These are phyloP conservation scores for Siderastrea siderea DNA, from an alignment of 92 coral and sea anemone genomes.

Conservation along the genomic window DNA sequence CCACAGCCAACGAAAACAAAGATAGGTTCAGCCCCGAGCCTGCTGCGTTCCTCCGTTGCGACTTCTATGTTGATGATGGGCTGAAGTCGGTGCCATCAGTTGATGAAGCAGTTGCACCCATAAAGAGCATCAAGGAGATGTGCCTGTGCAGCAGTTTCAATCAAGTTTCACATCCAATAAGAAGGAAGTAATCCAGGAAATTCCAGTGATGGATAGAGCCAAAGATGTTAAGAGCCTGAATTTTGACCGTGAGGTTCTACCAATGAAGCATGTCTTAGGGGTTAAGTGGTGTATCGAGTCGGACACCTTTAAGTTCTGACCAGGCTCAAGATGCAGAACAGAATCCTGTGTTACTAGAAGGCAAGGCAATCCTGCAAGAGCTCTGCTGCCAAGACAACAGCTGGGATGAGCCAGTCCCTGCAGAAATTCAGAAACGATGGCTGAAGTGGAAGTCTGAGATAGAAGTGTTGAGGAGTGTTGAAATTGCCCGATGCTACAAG, in stretches of 20 bases:
- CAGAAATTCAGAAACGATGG: too few relatives aligned
- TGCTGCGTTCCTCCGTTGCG: neutral
- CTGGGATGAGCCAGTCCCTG: too few relatives aligned
- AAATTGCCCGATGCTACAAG: too few relatives aligned
- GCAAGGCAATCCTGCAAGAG: slow-evolving; percentile 1
- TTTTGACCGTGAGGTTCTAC: neutral
- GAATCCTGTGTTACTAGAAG: slow-evolving; percentile 4
- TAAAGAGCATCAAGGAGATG: neutral
- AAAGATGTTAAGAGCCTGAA: neutral
- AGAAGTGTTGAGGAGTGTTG: too few relatives aligned
- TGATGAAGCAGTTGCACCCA: neutral
- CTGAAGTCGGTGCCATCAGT: slow-evolving; percentile 9
- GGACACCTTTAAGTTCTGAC: slow-evolving; percentile 9
- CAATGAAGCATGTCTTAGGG: neutral
- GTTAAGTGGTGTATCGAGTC: slow-evolving; percentile 14
- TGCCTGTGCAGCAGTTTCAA: slow-evolving; percentile 5
- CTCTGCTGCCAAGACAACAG: too few relatives aligned
- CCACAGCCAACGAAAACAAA: neutral
- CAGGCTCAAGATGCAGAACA: slow-evolving; percentile 5
- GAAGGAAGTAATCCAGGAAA: neutral
- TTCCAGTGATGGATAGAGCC: slow-evolving; percentile 8
- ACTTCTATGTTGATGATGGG: slow-evolving; percentile 2
- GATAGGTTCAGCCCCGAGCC: neutral
- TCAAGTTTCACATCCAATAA: neutral
- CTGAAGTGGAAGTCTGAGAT: too few relatives aligned